Conservation (phyloP, 92 coral and sea anemone species). For the Porites evermanni region DNA sequence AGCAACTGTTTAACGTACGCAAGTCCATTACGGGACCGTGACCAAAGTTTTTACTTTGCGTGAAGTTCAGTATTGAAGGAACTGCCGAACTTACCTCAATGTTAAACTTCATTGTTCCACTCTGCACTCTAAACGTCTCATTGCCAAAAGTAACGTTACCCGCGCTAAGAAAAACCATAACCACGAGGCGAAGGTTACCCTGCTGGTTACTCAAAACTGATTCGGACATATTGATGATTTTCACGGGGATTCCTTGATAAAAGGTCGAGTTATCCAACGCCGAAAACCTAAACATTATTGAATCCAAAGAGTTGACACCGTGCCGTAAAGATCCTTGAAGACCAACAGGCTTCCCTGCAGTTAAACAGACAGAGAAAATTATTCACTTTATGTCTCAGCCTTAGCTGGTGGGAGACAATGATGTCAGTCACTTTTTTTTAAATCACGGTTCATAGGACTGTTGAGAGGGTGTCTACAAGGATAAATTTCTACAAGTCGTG, state of each 20-base stretch:
- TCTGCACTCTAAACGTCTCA: slow-evolving; percentile 42
- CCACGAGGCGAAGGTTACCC: slow-evolving; percentile 19
- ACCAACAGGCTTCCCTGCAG: neutral
- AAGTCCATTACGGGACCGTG: no score
- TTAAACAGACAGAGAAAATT: neutral
- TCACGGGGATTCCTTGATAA: slow-evolving; percentile 37
- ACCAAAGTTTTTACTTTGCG: no score
- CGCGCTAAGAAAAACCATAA: slow-evolving; percentile 20
- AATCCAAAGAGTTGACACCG: neutral
- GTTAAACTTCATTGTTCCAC: slow-evolving; percentile 51
- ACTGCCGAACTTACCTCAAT: slow-evolving; percentile 21
- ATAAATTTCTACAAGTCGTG: no score
- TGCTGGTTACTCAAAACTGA: neutral
- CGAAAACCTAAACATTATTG: neutral
- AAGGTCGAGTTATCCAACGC: slow-evolving; percentile 7
- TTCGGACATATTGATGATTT: slow-evolving; percentile 1
- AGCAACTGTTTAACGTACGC: no score
- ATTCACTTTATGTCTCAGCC: neutral
- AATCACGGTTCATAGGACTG: no score
- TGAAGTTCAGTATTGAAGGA: no score
- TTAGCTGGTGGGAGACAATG: no score
- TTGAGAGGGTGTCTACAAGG: no score
- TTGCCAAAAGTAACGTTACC: slow-evolving; percentile 37
- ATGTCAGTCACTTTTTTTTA: no score
- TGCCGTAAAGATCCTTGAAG: neutral